A percentile compares a stretch with the other conserved stretches of the same genome.
Conservation (phyloP, 2,888 invertebrate species). For the Pyralis farinalis region DNA sequence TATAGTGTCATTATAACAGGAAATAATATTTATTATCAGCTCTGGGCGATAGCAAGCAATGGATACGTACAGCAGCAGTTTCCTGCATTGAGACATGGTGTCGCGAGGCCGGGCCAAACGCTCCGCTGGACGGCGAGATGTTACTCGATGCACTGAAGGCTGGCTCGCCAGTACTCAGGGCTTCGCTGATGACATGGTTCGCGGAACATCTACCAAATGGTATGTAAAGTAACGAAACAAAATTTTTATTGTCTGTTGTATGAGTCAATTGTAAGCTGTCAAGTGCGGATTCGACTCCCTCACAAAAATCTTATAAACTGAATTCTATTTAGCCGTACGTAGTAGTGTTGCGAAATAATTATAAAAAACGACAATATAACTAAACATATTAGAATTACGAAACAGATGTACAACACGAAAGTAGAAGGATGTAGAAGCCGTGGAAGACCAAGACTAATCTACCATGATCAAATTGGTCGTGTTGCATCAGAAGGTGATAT, state of each 20-base stretch:
- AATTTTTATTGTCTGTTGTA: background rate
- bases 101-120: slow-evolving; percentile 87
- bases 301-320: too few relatives aligned
- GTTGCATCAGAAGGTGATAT: too few relatives aligned
- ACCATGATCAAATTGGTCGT: too few relatives aligned
- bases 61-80: slow-evolving; percentile 89
- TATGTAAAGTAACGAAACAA: slow-evolving; percentile 35
- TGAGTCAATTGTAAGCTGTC: too few relatives aligned
- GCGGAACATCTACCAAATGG: slow-evolving; percentile 89
- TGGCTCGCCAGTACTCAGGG: slow-evolving; percentile 91
- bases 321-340: too few relatives aligned
- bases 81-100: slow-evolving; percentile 93
- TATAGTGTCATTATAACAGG: background rate
- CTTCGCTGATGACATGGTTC: slow-evolving; percentile 93
- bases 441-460: too few relatives aligned
- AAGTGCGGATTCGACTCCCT: too few relatives aligned
- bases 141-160: slow-evolving; percentile 91
- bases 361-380: too few relatives aligned
- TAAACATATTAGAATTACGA: too few relatives aligned
- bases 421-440: too few relatives aligned
- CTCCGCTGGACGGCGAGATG: slow-evolving; percentile 92
- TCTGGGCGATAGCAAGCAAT: slow-evolving; percentile 87
- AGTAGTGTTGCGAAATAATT: too few relatives aligned
- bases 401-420: too few relatives aligned
- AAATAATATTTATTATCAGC: slow-evolving; percentile 41